These are phyloP conservation scores for Macaca nemestrina DNA, from an alignment of 2,113 vertebrate genomes.

Conservation along the genomic window DNA sequence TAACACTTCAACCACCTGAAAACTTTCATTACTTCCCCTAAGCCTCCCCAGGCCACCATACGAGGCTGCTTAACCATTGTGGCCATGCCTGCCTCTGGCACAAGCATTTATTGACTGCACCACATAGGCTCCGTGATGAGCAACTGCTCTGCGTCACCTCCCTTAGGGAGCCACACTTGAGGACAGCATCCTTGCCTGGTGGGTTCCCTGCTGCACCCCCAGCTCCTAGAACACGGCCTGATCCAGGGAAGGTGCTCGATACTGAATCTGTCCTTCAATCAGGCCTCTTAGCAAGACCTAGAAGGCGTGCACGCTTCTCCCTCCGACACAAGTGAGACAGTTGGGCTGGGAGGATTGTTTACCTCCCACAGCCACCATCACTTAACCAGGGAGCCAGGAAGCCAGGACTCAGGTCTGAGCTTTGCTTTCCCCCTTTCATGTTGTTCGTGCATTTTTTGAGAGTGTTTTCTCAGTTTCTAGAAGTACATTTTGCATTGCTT, in stretches of 20 bases:
- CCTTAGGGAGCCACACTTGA: not conserved
- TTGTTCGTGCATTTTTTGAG: accelerated
- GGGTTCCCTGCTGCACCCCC: not conserved
- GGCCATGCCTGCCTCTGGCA: not conserved
- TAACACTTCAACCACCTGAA: not conserved
- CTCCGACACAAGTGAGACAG: not conserved
- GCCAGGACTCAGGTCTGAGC: not conserved
- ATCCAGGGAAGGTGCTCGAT: not conserved
- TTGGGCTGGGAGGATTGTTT: not conserved
- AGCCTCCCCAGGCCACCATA: not conserved
- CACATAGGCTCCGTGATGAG: accelerated
- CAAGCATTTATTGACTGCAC: not conserved
- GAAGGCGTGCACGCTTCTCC: accelerated
- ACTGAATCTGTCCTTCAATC: not conserved
- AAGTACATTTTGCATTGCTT: not conserved
- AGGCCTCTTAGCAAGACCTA: not conserved
- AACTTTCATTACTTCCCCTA: not conserved
- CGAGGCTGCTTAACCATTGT: not conserved
- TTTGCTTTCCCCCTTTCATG: not conserved
- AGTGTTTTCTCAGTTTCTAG: not conserved
- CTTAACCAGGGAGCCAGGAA: not conserved
- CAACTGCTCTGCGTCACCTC: accelerated
- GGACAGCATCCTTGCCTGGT: not conserved
- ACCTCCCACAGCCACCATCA: accelerated
- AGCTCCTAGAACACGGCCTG: not conserved